Evolutionary conservation across 2,797 vertebrate genomes (phyloP).

Genomic region (Loriculus beryllinus): DNA sequence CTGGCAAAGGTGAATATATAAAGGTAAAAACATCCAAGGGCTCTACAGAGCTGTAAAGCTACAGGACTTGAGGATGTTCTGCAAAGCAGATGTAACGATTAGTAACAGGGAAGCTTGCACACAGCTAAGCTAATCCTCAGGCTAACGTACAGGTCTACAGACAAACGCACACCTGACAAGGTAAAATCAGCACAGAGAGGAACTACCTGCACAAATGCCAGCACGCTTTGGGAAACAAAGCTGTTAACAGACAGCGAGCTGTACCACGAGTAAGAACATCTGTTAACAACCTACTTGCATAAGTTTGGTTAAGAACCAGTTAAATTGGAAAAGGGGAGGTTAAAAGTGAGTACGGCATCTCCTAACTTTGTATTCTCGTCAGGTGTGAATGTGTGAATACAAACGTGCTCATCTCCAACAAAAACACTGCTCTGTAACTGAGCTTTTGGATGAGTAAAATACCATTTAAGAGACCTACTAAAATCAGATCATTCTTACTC

Average conservation of each 20-base stretch:
- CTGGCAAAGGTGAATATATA: neutral
- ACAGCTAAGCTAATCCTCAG: neutral
- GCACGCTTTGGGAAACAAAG: neutral
- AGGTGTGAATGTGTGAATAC: neutral
- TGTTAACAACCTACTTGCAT: neutral
- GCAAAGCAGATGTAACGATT: slow-evolving; percentile 39
- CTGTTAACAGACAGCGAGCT: neutral
- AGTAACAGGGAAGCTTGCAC: neutral
- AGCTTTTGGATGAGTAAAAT: neutral
- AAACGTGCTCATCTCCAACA: slow-evolving; percentile 7
- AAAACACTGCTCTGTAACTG: neutral
- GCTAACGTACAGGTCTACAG: neutral
- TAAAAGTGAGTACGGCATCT: neutral
- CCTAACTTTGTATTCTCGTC: neutral
- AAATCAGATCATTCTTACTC: neutral
- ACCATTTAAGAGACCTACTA: neutral
- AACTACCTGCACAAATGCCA: neutral
- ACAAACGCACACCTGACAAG: neutral
- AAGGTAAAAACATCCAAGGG: neutral
- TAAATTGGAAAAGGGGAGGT: neutral
- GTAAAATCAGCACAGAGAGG: neutral
- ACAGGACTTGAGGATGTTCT: slow-evolving; percentile 20
- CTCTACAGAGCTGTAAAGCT: neutral
- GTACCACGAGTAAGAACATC: neutral
- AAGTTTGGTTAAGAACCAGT: neutral